Evolutionary conservation across 2,888 invertebrate genomes (phyloP).

Genomic region (Phyto melanocephala): DNA sequence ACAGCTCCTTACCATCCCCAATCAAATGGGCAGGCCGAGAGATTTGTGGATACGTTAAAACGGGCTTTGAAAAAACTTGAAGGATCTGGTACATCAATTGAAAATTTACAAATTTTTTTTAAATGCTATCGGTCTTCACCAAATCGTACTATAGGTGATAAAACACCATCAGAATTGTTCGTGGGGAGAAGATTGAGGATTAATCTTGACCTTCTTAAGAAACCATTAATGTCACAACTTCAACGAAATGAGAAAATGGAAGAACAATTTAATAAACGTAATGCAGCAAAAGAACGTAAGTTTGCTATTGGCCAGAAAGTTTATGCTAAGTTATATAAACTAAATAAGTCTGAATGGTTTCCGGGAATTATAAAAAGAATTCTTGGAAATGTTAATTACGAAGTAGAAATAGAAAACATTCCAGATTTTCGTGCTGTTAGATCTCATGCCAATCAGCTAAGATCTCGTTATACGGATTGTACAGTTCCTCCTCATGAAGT

Average conservation of each 20-base stretch:
- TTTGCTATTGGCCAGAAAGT: not conserved
- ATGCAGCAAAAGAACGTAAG: not conserved
- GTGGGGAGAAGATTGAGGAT: conserved; percentile 30
- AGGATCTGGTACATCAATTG: not conserved
- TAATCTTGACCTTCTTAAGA: conserved; percentile 17
- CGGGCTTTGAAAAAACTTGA: conserved; percentile 30
- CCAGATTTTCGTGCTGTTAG: conserved; percentile 32
- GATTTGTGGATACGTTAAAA: conserved; percentile 36
- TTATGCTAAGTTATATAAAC: conserved; percentile 17
- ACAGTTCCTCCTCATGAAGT: not conserved
- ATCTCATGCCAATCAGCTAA: conserved; percentile 33
- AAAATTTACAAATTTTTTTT: conserved; percentile 20
- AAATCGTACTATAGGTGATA: not conserved
- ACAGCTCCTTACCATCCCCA: conserved; percentile 28
- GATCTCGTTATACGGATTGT: conserved; percentile 13
- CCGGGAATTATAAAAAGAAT: conserved; percentile 6
- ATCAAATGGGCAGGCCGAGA: conserved; percentile 17
- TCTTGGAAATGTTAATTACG: conserved; percentile 21
- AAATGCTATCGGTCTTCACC: conserved; percentile 1
- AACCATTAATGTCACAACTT: not conserved
- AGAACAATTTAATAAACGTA: not conserved
- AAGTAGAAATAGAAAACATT: conserved; percentile 14
- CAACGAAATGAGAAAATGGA: conserved; percentile 9
- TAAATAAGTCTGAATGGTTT: conserved; percentile 4
- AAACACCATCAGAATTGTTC: conserved; percentile 33